These are phyloP conservation scores for Globicephala melas DNA, from an alignment of 2,113 vertebrate genomes.

Conservation along the genomic window DNA sequence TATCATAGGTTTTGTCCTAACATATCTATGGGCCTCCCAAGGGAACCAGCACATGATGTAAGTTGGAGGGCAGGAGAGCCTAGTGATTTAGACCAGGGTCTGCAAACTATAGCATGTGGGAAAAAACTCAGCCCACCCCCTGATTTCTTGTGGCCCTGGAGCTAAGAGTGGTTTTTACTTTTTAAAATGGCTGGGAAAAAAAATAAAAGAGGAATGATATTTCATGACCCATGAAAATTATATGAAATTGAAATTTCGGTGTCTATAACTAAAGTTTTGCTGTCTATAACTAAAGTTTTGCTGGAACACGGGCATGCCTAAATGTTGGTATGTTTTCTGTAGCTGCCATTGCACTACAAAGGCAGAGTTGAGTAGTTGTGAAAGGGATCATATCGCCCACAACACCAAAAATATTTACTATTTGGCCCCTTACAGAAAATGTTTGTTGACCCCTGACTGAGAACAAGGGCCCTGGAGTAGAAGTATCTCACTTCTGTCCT, in stretches of 20 bases:
- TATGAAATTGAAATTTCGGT: not conserved
- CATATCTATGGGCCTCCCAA: not conserved
- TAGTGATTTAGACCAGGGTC: not conserved
- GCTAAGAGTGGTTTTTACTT: not conserved
- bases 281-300: not conserved
- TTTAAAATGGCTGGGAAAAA: not conserved
- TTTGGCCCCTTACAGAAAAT: not conserved
- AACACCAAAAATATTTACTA: not conserved
- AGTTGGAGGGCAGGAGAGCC: not conserved
- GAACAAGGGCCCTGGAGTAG: not conserved
- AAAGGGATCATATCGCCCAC: not conserved
- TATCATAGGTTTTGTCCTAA: not conserved
- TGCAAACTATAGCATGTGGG: not conserved
- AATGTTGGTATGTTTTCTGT: not conserved
- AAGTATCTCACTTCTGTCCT: not conserved
- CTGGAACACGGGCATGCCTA: not conserved
- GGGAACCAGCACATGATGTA: not conserved
- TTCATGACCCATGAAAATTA: not conserved
- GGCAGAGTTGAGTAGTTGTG: not conserved
- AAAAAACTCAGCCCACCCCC: not conserved
- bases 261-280: not conserved
- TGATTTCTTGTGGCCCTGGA: not conserved
- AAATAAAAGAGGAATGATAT: not conserved
- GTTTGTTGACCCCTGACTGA: not conserved
- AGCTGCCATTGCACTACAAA: not conserved